phyloP scores from a whole-genome alignment of 2,888 invertebrate species.

The Siphonodentalium dalli region DNA sequence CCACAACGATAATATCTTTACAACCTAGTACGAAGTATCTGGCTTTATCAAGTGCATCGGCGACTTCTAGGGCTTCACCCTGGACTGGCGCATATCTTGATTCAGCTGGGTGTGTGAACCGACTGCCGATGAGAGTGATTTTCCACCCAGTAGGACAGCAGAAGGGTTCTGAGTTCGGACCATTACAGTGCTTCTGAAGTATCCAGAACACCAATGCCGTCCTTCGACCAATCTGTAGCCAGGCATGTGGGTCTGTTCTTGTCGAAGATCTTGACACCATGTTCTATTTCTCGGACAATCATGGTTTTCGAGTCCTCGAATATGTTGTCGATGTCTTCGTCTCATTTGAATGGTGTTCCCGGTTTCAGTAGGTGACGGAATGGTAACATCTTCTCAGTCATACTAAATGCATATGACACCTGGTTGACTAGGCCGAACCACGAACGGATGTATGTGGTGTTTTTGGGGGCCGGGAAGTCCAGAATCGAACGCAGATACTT shows the following conservation, averaged over 20 bases:
- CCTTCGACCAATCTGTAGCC: slow-evolving; percentile 29
- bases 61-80: slow-evolving; percentile 26
- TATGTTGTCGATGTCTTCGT: slow-evolving; percentile 17
- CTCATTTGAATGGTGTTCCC: slow-evolving; percentile 19
- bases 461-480: slow-evolving; percentile 28
- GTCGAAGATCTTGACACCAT: slow-evolving; percentile 31
- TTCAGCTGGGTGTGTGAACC: slow-evolving; percentile 30
- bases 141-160: slow-evolving; percentile 33
- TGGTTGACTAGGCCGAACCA: slow-evolving; percentile 40
- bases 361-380: slow-evolving; percentile 25
- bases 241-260: slow-evolving; percentile 28
- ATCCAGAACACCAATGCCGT: slow-evolving; percentile 33
- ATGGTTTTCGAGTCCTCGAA: slow-evolving; percentile 24
- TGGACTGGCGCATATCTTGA: slow-evolving; percentile 27
- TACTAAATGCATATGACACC: slow-evolving; percentile 32
- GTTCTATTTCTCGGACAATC: slow-evolving; percentile 25
- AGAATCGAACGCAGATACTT: slow-evolving; percentile 31
- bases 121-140: slow-evolving; percentile 28
- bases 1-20: slow-evolving; percentile 21
- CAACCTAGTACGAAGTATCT: slow-evolving; percentile 23
- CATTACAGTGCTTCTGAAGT: slow-evolving; percentile 29
- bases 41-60: slow-evolving; percentile 21
- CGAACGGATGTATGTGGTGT: slow-evolving; percentile 29
- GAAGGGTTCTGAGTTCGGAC: slow-evolving; percentile 17
- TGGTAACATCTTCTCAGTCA: slow-evolving; percentile 26